phyloP scores from a whole-genome alignment of 1,140 invertebrate species.

The Zaprionus taronus region DNA sequence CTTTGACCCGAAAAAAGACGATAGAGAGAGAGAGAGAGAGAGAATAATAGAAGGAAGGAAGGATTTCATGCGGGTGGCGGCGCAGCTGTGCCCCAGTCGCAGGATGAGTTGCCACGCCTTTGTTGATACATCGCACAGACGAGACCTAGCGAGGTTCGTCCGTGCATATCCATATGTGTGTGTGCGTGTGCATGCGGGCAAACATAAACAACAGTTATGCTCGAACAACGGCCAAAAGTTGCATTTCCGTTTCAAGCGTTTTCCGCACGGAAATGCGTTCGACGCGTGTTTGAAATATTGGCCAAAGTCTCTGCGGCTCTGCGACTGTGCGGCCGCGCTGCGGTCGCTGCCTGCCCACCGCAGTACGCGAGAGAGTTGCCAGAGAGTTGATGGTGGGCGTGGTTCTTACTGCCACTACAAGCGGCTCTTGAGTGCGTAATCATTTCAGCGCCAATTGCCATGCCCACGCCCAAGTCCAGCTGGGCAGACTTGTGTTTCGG shows the following conservation, averaged over 20 bases:
- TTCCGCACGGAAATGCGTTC: constrained; percentile 62
- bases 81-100: constrained; percentile 34
- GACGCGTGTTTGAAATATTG: constrained; percentile 64
- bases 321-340: constrained; percentile 37
- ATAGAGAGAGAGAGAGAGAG: neutral
- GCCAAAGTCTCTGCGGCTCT: constrained; percentile 44
- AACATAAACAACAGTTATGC: constrained; percentile 62
- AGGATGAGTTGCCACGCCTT: constrained; percentile 13
- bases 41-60: constrained; percentile 5
- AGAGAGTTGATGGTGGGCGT: constrained; percentile 5
- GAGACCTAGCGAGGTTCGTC: neutral
- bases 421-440: constrained; percentile 35
- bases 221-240: constrained; percentile 59
- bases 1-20: constrained; percentile 28
- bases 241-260: constrained; percentile 58
- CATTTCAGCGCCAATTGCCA: constrained; percentile 36
- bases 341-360: neutral
- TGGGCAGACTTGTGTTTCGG: constrained; percentile 18
- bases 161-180: neutral
- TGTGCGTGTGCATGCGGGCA: constrained; percentile 34
- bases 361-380: no score
- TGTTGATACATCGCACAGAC: constrained; percentile 36
- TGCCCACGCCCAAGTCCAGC: neutral
- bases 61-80: constrained; percentile 30
- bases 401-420: constrained; percentile 7